Evolutionary conservation across 2,888 invertebrate genomes (phyloP).

Genomic region (Heteropelma amictum): DNA sequence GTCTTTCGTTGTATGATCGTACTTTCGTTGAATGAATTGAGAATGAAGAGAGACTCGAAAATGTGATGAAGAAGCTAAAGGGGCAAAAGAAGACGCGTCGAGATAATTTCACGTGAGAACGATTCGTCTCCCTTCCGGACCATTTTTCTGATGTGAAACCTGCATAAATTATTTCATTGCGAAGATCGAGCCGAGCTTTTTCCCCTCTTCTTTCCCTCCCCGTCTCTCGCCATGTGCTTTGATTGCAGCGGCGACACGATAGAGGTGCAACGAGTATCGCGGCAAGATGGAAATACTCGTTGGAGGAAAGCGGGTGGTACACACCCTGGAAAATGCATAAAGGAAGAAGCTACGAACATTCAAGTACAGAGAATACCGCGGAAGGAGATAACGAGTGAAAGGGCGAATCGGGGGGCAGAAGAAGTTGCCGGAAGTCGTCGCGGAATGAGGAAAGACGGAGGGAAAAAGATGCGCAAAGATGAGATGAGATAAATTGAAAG

Average conservation of each 20-base stretch:
- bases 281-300: constrained; percentile 36
- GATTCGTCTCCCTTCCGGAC: too few relatives aligned
- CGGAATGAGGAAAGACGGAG: constrained; percentile 9
- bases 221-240: constrained; percentile 16
- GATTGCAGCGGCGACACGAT: constrained; percentile 20
- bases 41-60: constrained; percentile 20
- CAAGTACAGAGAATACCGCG: neutral
- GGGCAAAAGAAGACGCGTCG: neutral
- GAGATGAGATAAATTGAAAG: constrained; percentile 76
- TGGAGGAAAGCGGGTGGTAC: constrained; percentile 2
- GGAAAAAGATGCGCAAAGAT: constrained; percentile 67
- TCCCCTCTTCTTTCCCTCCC: constrained; percentile 22
- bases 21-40: constrained; percentile 25
- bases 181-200: constrained; percentile 46
- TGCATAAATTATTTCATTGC: too few relatives aligned
- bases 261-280: constrained; percentile 39
- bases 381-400: neutral
- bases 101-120: neutral
- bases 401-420: neutral
- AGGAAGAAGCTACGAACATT: neutral
- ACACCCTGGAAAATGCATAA: constrained; percentile 5
- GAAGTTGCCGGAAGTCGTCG: neutral
- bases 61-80: neutral
- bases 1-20: constrained; percentile 26
- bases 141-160: too few relatives aligned